Conservation (phyloP, 2,888 invertebrate genomes). For the Eupithecia exiguata region DNA sequence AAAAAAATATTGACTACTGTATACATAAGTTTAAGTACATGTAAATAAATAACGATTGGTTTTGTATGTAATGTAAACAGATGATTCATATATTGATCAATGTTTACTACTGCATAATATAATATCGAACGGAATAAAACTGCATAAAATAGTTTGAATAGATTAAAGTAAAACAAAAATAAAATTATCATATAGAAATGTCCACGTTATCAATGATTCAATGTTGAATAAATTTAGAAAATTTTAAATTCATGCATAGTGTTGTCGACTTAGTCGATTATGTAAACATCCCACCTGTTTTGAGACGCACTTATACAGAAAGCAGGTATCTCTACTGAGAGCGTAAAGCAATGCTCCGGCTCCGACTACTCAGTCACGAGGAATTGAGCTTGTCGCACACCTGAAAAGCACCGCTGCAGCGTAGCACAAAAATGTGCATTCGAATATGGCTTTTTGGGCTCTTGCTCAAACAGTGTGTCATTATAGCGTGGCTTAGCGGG, state of each 20-base stretch:
- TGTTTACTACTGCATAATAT: neutral
- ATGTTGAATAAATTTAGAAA: constrained; percentile 17
- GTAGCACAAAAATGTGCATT: too few relatives aligned
- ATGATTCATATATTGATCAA: neutral
- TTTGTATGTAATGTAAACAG: neutral
- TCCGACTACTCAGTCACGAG: neutral
- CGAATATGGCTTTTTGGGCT: too few relatives aligned
- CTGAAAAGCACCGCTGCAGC: too few relatives aligned
- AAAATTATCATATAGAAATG: constrained; percentile 24
- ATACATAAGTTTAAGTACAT: neutral
- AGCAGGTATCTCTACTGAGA: neutral
- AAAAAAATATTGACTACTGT: neutral
- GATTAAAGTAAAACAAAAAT: neutral
- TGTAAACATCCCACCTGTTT: constrained; percentile 20
- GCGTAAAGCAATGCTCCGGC: too few relatives aligned
- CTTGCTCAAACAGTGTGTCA: too few relatives aligned
- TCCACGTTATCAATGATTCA: constrained; percentile 4
- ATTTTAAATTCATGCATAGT: constrained; percentile 12
- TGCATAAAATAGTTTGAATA: neutral
- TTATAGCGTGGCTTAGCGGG: too few relatives aligned
- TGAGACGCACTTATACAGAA: constrained; percentile 11
- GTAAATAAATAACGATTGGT: neutral
- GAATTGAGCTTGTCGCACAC: neutral
- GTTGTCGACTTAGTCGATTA: constrained; percentile 15
- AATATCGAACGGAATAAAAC: neutral